phyloP scores from a whole-genome alignment of 2,888 invertebrate genomes.

The Hydrotaea diabolus region DNA sequence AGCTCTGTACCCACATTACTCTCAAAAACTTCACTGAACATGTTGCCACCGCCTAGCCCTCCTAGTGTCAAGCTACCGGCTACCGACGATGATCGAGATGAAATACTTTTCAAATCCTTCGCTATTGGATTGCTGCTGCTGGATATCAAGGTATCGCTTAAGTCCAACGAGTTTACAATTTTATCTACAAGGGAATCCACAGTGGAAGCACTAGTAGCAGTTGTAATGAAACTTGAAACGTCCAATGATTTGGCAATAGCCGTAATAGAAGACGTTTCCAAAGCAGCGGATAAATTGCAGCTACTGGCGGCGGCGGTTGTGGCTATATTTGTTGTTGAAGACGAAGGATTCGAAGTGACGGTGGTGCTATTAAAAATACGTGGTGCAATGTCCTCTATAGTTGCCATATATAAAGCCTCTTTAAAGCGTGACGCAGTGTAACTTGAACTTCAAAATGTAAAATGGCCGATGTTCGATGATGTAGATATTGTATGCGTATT shows the following conservation, averaged over 20 bases:
- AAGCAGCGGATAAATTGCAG: constrained; percentile 41
- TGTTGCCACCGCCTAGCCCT: constrained; percentile 63
- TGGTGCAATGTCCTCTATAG: constrained; percentile 61
- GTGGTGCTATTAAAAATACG: constrained; percentile 59
- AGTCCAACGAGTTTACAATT: constrained; percentile 65
- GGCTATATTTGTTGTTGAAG: constrained; percentile 54
- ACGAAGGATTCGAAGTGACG: constrained; percentile 56
- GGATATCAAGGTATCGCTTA: constrained; percentile 60
- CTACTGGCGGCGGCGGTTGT: constrained; percentile 27
- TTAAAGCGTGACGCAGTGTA: constrained; percentile 38
- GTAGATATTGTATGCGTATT: not conserved
- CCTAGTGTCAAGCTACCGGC: constrained; percentile 62
- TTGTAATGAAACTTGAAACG: not conserved
- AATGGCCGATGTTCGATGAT: constrained; percentile 14
- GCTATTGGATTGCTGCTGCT: constrained; percentile 32
- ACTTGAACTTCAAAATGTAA: constrained; percentile 24
- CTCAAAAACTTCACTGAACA: constrained; percentile 74
- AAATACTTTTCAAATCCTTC: constrained; percentile 70
- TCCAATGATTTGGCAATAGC: constrained; percentile 51
- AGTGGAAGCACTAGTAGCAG: constrained; percentile 58
- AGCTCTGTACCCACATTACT: constrained; percentile 75
- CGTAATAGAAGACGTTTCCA: constrained; percentile 51
- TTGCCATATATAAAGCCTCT: constrained; percentile 64
- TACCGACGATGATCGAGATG: constrained; percentile 68
- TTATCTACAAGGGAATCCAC: constrained; percentile 69